Conservation (phyloP, 2,797 vertebrate genomes). For the Podargus strigoides region DNA sequence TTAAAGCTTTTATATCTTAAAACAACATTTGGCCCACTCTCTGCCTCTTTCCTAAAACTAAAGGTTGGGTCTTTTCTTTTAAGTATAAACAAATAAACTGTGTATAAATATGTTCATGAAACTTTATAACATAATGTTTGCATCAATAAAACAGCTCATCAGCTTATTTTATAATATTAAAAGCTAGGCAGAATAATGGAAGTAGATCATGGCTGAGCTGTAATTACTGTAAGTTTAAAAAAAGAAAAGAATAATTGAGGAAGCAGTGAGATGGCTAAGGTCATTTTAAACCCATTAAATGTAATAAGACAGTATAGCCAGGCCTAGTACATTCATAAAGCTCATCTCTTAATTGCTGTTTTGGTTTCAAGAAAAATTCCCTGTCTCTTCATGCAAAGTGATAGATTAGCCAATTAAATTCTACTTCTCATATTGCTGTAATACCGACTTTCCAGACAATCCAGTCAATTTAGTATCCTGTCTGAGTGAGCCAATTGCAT, state of each 20-base stretch:
- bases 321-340: not conserved
- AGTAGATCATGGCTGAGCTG: not conserved
- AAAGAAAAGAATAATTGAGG: constrained; percentile 10
- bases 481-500: not conserved
- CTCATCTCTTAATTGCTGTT: not conserved
- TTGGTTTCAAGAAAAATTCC: constrained; percentile 2
- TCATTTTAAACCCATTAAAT: constrained; percentile 35
- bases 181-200: not conserved
- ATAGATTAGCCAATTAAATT: not conserved
- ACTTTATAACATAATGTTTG: not conserved
- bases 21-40: not conserved
- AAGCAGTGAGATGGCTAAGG: not conserved
- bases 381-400: not conserved
- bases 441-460: not conserved
- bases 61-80: not conserved
- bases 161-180: not conserved
- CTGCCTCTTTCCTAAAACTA: not conserved
- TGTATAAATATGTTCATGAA: not conserved
- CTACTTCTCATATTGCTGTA: not conserved
- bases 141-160: not conserved
- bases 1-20: not conserved
- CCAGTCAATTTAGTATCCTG: not conserved
- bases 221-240: constrained; percentile 6
- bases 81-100: not conserved
- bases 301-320: not conserved